A percentile compares a stretch with the other conserved stretches of the same genome.
Evolutionary conservation across 2,113 vertebrate genomes (phyloP).

Genomic region (Noturus placidus): DNA sequence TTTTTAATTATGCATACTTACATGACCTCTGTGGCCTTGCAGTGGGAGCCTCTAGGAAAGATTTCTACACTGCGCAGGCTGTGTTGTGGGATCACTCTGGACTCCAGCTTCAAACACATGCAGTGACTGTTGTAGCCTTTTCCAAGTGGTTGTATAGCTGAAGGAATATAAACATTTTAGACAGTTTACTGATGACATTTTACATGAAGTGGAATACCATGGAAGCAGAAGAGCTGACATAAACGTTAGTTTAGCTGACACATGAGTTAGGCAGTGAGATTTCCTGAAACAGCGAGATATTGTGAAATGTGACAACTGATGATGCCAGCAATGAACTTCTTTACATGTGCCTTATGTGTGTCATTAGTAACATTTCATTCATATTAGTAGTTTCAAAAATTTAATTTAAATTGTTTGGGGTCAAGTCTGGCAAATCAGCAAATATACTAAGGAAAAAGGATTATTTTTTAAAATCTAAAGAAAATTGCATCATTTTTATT

Average conservation of each 20-base stretch:
- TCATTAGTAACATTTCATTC: neutral
- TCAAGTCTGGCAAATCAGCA: neutral
- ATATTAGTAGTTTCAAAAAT: neutral
- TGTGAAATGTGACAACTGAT: neutral
- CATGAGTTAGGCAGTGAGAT: neutral
- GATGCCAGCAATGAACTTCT: neutral
- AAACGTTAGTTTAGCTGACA: neutral
- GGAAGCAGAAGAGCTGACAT: neutral
- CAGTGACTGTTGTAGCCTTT: conserved; percentile 69
- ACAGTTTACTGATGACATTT: neutral
- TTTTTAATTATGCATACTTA: conserved; percentile 53
- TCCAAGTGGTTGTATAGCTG: conserved; percentile 67
- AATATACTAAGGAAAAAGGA: neutral
- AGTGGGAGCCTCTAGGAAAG: conserved; percentile 66
- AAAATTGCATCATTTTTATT: neutral
- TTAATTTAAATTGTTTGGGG: neutral
- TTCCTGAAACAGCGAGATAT: neutral
- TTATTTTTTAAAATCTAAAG: neutral
- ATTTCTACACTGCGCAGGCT: conserved; percentile 69
- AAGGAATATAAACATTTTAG: neutral
- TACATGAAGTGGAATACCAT: neutral
- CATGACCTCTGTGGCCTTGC: conserved; percentile 69
- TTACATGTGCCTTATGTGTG: neutral
- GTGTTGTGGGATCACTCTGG: conserved; percentile 68
- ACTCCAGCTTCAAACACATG: conserved; percentile 67